phyloP scores from a whole-genome alignment of 2,797 vertebrate genomes.

The Oophaga sylvatica region DNA sequence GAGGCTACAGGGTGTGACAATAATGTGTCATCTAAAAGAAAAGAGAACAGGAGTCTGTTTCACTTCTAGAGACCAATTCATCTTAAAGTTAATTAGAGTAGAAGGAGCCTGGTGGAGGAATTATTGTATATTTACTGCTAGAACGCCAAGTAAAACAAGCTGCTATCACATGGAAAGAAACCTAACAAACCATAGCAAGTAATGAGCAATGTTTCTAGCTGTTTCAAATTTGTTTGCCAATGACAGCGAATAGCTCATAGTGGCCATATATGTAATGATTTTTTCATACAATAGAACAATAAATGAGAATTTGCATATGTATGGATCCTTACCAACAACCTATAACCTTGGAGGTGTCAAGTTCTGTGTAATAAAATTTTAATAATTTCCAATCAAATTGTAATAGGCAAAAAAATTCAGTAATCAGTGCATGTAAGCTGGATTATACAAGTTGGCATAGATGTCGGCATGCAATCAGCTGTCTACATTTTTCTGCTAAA shows the following conservation, averaged over 20 bases:
- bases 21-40: constrained; percentile 22
- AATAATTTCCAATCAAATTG: background rate
- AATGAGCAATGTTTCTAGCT: background rate
- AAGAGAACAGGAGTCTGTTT: background rate
- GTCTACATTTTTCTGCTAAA: background rate
- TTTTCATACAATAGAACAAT: background rate
- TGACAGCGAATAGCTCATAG: background rate
- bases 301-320: background rate
- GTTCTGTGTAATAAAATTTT: background rate
- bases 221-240: no score
- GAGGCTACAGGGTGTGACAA: background rate
- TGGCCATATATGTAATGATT: background rate
- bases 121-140: background rate
- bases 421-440: background rate
- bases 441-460: background rate
- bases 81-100: background rate
- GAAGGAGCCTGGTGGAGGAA: background rate
- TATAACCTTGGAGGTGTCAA: background rate
- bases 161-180: background rate
- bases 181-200: background rate
- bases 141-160: background rate
- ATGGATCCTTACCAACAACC: background rate
- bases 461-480: background rate
- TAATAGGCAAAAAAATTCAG: background rate
- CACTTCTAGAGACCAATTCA: background rate